Evolutionary conservation across 2,797 vertebrate genomes (phyloP).

Genomic region (Leptatherina wallacei): DNA sequence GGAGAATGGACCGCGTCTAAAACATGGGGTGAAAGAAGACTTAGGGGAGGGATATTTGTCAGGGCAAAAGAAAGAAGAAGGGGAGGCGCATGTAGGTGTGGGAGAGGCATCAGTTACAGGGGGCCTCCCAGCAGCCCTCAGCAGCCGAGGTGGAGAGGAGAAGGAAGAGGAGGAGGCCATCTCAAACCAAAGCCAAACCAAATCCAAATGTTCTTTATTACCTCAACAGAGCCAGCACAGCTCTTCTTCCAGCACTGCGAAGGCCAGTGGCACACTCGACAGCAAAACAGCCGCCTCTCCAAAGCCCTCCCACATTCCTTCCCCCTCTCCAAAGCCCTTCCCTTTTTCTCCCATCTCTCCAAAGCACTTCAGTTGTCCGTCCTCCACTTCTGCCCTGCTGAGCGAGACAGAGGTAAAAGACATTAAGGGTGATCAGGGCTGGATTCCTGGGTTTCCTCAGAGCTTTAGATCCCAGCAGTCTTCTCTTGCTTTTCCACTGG

Average conservation of each 20-base stretch:
- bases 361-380: slow-evolving; percentile 87
- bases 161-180: slow-evolving; percentile 94
- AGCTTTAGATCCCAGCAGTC: slow-evolving; percentile 99
- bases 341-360: slow-evolving; percentile 89
- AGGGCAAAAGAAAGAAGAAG: slow-evolving; percentile 67
- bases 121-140: slow-evolving; percentile 84
- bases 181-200: slow-evolving; percentile 99
- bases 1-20: slow-evolving; percentile 65
- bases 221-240: slow-evolving; percentile 96
- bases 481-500: slow-evolving; percentile 75
- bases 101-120: slow-evolving; percentile 76
- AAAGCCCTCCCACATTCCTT: slow-evolving; percentile 88
- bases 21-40: slow-evolving; percentile 66
- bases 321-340: slow-evolving; percentile 86
- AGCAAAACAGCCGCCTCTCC: slow-evolving; percentile 85
- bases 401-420: slow-evolving; percentile 92
- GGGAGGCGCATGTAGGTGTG: slow-evolving; percentile 82
- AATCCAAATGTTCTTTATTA: slow-evolving; percentile 98
- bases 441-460: slow-evolving; percentile 89
- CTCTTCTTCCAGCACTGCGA: slow-evolving; percentile 89
- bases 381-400: slow-evolving; percentile 90
- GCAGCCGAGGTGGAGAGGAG: slow-evolving; percentile 80
- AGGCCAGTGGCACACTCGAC: slow-evolving; percentile 85
- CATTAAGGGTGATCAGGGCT: slow-evolving; percentile 89
- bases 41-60: slow-evolving; percentile 65